phyloP scores from a whole-genome alignment of 2,888 invertebrate species.

The Nasonovia ribisnigri region DNA sequence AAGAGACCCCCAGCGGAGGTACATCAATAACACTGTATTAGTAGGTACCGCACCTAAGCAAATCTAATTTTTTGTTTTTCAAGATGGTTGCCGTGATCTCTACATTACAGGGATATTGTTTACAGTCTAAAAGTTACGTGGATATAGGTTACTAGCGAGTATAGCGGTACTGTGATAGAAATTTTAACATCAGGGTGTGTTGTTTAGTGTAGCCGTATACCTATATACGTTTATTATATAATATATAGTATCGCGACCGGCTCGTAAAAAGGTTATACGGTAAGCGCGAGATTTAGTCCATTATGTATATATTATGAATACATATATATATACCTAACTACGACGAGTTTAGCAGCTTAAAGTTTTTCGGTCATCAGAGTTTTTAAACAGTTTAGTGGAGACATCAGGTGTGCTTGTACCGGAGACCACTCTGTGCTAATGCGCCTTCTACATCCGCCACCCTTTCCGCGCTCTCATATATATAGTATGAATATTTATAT shows the following conservation, averaged over 20 bases:
- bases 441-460: not conserved
- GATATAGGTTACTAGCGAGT: not conserved
- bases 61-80: not conserved
- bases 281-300: slow-evolving; percentile 43
- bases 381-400: slow-evolving; percentile 49
- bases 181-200: slow-evolving; percentile 1
- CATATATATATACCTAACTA: not conserved
- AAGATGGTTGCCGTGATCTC: no score
- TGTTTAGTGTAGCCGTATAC: not conserved
- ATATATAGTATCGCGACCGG: not conserved
- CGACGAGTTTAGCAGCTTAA: not conserved
- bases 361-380: slow-evolving; percentile 56
- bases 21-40: not conserved
- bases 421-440: slow-evolving; percentile 58
- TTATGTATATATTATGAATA: not conserved
- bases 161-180: not conserved
- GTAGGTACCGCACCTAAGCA: not conserved
- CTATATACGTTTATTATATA: not conserved
- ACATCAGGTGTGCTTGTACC: slow-evolving; percentile 59
- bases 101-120: no score
- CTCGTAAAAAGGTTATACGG: slow-evolving; percentile 45
- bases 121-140: not conserved
- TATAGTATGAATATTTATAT: not conserved
- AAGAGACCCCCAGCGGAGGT: no score
- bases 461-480: not conserved